Evolutionary conservation across 2,888 invertebrate species (phyloP), one percentile per base, ranked within the genome.

Genomic region (Pollenia amentaria): DNA sequence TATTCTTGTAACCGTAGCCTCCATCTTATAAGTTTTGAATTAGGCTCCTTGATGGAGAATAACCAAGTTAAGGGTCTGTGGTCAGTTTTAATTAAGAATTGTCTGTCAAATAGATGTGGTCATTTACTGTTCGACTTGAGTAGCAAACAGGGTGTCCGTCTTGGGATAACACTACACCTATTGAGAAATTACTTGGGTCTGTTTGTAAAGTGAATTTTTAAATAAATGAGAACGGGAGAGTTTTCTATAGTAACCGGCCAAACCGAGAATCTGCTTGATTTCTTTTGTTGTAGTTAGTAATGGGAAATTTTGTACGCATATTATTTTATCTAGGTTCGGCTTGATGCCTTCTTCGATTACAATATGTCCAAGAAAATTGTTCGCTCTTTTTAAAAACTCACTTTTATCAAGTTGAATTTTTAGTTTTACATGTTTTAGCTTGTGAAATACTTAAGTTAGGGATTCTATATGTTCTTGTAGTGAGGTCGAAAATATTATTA

Each of bases 271-370:
- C 3, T 69, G 60, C 69, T 85, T 87, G n/a, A 88, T 77, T 84
- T 85, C 73, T 40, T 85, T 88, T 38, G 73, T 44, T 3, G 88
- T 86, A 21, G 67, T 82, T 1, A 87, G 88, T 3, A 88, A 8
- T 53, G 42, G 62, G 9, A 67, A 77, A 7, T 65, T 83, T 69
- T 48, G 84, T 69, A 14, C 51, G 10, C 67, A 87, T 14, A 9
- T 84, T 64, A 55, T 64, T 70, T 79, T 70, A 12, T 70, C 42
- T 60, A 60, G 70, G 42, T 79, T 70, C 0, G 78, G 78, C 38
- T 69, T 60, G 9, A 78, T 60, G 16, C 78, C 78, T n/a, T 72
- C n/a, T 16, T 62, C 42, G 2, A 88, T 86, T 14, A 88, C 60
- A 3, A 87, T 38, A 65, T 73, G 60, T 57, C 57, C 73, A 1